These are phyloP conservation scores for Papilio xuthus DNA, from an alignment of 1,140 invertebrate genomes.

Conservation along the genomic window DNA sequence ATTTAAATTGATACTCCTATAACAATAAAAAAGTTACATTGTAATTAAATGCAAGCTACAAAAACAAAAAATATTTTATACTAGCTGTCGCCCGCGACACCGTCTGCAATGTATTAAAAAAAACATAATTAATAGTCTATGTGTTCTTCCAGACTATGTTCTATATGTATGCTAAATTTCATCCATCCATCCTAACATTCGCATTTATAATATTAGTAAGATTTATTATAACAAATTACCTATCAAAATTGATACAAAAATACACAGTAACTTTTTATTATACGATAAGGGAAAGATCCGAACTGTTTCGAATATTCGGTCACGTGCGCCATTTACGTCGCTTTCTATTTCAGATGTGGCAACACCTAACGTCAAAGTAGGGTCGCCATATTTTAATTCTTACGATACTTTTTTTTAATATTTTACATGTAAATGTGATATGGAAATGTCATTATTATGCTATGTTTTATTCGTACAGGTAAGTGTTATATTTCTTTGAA, in stretches of 20 bases:
- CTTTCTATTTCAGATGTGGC: conserved; percentile 59
- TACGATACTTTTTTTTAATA: not conserved
- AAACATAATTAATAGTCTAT: too few species aligned
- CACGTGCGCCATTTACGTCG: conserved; percentile 61
- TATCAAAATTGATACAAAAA: not conserved
- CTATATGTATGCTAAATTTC: too few species aligned
- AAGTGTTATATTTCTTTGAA: not conserved
- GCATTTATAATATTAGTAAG: too few species aligned
- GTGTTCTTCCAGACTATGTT: too few species aligned
- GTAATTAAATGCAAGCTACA: not conserved
- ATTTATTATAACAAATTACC: too few species aligned
- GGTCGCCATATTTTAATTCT: conserved; percentile 6
- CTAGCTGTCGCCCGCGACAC: too few species aligned
- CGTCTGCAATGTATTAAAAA: too few species aligned
- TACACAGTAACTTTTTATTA: conserved; percentile 31
- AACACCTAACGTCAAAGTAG: conserved; percentile 46
- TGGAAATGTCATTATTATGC: not conserved
- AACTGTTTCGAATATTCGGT: conserved; percentile 41
- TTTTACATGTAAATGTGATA: not conserved
- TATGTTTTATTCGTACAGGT: not conserved
- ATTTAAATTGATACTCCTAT: conserved; percentile 33
- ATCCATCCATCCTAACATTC: too few species aligned
- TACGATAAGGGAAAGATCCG: conserved; percentile 35
- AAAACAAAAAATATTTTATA: too few species aligned
- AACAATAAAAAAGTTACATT: not conserved